These are phyloP conservation scores for Apis mellifera DNA, from an alignment of 1,140 invertebrate genomes.

Conservation along the genomic window Amel_HAv3.1 CM009932.2:13346001-13346500, in stretches of 20 bases:
- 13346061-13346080: neutral
- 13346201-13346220: slow-evolving; percentile 15
- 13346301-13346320: neutral
- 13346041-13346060: neutral
- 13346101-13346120: neutral
- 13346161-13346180: slow-evolving; percentile 25
- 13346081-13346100: neutral
- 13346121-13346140: neutral
- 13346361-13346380: too few species aligned
- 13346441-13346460: slow-evolving; percentile 1
- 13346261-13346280: neutral
- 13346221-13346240: slow-evolving; percentile 25
- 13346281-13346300: slow-evolving; percentile 16
- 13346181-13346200: slow-evolving; percentile 39
- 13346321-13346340: neutral
- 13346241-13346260: slow-evolving; percentile 18
- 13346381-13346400: neutral
- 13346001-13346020: neutral
- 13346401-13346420: neutral
- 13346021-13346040: neutral
- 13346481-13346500: too few species aligned
- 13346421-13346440: neutral
- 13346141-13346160: neutral
- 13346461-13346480: neutral
- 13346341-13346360: neutral